These are phyloP conservation scores for Apostichopus japonicus DNA, from an alignment of 35 echinoderm and acorn worm species.

Conservation along the genomic window DNA sequence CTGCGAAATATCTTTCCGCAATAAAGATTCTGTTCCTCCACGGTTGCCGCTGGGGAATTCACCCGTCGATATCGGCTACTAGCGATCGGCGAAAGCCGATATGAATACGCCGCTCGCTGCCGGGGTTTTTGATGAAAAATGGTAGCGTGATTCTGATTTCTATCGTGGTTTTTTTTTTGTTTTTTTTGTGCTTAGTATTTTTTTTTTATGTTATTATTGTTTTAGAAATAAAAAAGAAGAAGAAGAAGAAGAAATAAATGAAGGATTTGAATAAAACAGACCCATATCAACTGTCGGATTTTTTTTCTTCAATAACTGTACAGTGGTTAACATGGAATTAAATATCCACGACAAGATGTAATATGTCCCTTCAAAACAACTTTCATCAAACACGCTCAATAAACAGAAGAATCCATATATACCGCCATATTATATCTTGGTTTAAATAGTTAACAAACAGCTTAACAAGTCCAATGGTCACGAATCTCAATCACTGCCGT, in stretches of 20 bases:
- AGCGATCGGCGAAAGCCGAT: conserved; percentile 47
- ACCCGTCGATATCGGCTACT: conserved; percentile 42
- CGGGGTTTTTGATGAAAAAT: conserved; percentile 9
- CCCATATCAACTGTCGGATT: too few species aligned
- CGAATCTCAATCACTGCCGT: neutral
- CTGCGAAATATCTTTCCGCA: conserved; percentile 36
- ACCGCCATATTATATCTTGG: neutral
- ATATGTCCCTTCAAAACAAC: too few species aligned
- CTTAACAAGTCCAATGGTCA: neutral
- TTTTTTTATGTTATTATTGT: neutral
- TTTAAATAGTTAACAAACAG: neutral
- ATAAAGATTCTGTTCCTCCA: conserved; percentile 45
- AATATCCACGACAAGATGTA: neutral
- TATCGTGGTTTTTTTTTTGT: neutral
- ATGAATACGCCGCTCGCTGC: conserved; percentile 27
- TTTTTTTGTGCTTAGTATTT: too few species aligned
- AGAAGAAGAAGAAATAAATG: neutral
- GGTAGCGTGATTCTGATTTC: neutral
- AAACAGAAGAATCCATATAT: neutral
- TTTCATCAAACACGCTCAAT: neutral
- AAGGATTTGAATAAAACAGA: neutral
- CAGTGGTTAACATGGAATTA: neutral
- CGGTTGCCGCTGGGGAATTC: conserved; percentile 43
- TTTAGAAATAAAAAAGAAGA: neutral
- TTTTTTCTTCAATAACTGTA: neutral